A percentile compares a stretch with the other conserved stretches of the same genome.
These are phyloP conservation scores for Palaemon carinicauda DNA, from an alignment of 1,140 invertebrate species.

Conservation along the genomic window DNA sequence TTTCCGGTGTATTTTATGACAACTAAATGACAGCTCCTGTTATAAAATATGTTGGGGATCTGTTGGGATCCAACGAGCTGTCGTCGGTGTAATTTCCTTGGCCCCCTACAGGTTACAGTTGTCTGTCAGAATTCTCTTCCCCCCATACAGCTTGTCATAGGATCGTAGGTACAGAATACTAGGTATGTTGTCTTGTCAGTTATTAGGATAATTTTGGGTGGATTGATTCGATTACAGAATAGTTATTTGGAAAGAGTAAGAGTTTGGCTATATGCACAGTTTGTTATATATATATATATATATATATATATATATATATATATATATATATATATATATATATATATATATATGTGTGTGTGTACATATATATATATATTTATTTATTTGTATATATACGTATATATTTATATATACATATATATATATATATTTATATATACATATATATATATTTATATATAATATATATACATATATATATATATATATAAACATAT, in stretches of 20 bases:
- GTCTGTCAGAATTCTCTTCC: no score
- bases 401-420: constrained; percentile 36
- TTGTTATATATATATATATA: constrained; percentile 14
- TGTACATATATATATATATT: constrained; percentile 14
- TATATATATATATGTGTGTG: constrained; percentile 24
- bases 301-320: constrained; percentile 45
- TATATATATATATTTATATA: constrained; percentile 12
- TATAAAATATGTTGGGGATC: no score
- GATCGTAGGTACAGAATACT: no score
- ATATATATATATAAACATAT: not conserved
- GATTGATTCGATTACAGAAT: not conserved
- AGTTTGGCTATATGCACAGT: not conserved
- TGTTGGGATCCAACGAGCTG: no score
- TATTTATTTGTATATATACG: constrained; percentile 30
- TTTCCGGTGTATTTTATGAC: no score
- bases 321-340: constrained; percentile 34
- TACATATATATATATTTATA: not conserved
- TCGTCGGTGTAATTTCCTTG: no score
- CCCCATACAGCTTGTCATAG: no score
- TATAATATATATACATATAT: not conserved
- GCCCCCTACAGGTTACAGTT: no score
- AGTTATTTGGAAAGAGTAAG: not conserved
- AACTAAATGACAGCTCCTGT: no score
- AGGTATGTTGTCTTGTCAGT: not conserved
- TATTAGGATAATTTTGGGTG: not conserved